Evolutionary conservation across 2,888 invertebrate species (phyloP), one percentile per base, ranked within the genome.

Genomic region (Hemistola chrysoprasaria): DNA sequence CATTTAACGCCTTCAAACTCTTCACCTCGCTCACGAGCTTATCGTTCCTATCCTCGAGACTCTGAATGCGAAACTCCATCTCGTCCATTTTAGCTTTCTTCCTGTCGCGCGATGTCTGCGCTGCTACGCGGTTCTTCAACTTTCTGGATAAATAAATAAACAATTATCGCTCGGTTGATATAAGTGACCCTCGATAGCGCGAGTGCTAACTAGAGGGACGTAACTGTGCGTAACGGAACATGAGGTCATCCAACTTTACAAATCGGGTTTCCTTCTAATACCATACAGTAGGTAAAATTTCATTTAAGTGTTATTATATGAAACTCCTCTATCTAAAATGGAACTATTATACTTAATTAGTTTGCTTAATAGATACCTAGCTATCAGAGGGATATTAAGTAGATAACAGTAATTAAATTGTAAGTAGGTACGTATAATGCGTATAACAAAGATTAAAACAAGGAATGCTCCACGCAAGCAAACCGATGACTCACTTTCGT

Each of bases 51-150:
- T 92, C 91, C 52, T 91, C 91, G 21, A 95, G 79, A 27, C 90
- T 78, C 47, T 91, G 86, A 3, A 95, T 90, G 23, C 92, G 92
- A 6, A 81, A 74, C 74, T 98, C 98, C 90, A 98, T 92, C 57
- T 97, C 95, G 54, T 95, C 95, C 92, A 98, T 95, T 71, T 94
- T 94, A 0, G 95, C 96, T 78, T 98, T 98, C 75, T 99, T 99
- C 27, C 98, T 92, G 80, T 99, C 99, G 37, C 99, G 92, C 0
- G 98, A 98, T 30, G 97, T 97, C 83, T 99, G 99, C 1, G 99
- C 99, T 21, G 99, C 98, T 11, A 98, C 97, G 55, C 98, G 92
- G 77, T 98, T 98, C 78, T 98, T 98, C 62, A 98, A 77, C 86
- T 98, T 98, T 77, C 98, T 97, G 78, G 16, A 86, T 44, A 37